Evolutionary conservation across 2,113 vertebrate species (phyloP).

Genomic region (Salvator merianae): DNA sequence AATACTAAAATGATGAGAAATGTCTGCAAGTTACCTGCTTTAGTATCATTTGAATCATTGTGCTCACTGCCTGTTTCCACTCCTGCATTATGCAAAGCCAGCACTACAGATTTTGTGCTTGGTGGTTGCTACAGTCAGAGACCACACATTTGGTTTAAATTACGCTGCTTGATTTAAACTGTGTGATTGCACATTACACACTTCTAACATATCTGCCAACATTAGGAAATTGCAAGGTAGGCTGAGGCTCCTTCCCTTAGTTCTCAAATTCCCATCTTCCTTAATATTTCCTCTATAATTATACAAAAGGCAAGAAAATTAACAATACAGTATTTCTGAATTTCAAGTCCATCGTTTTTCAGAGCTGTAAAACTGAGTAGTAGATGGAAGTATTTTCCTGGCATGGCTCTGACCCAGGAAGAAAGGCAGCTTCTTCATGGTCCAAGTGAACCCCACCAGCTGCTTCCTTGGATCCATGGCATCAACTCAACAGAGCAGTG

Average conservation of each 20-base stretch:
- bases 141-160: not conserved
- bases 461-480: no score
- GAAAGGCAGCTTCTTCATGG: no score
- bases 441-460: no score
- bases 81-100: not conserved
- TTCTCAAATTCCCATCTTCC: not conserved
- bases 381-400: not conserved
- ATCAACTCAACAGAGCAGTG: no score
- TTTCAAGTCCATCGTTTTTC: not conserved
- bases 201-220: not conserved
- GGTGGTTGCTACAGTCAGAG: not conserved
- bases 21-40: constrained; percentile 23
- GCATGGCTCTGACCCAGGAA: no score
- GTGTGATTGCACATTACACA: not conserved
- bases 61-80: constrained; percentile 3
- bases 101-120: not conserved
- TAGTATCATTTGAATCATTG: constrained; percentile 10
- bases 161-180: not conserved
- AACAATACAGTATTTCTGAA: not conserved
- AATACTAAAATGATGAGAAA: constrained; percentile 29
- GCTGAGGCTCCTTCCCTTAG: not conserved
- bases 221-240: not conserved
- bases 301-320: not conserved
- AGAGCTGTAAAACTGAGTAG: not conserved
- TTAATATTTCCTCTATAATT: not conserved